Base-by-base conservation (phyloP, 2,113 vertebrate genomes). In the Rhinoderma darwinii region DNA sequence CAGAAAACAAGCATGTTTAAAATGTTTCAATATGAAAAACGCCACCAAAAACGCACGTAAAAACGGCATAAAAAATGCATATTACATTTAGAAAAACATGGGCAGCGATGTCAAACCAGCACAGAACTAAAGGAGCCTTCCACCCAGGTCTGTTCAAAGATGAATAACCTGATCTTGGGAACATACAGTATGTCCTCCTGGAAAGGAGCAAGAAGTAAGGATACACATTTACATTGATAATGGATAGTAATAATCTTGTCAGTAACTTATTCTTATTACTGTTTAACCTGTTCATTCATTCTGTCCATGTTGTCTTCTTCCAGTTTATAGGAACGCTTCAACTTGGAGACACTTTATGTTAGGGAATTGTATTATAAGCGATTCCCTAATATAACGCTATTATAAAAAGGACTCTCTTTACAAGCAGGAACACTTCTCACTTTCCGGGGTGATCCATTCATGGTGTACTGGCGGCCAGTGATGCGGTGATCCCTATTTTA, bases 171-270 rank as follows among this genome's bases (percentile, higher is more conserved):
- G 66, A 70, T 17, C 66, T 70, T 8, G n/a, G 4, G 35, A 70
- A 22, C 17, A 37, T 39, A 20, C 17, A 22, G n/a, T 70, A 70
- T 18, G 18, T 70, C 66, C 39, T 70, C 66, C 35, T 4, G 66
- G 66, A 39, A 70, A 17, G 66, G 32, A 39, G 11, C 66, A 22
- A 70, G 66, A 35, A 22, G 66, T 35, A 70, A 39, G 20, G 66
- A 70, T 70, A 35, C 66, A 70, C 66, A 70, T 70, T 70, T 70
- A 70, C 66, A 70, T 70, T 32, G 66, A 70, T 70, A 39, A 9
- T 17, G 4, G 66, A 37, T 39, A 22, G 66, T 70, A 70, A 70
- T 70, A 35, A 70, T 70, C 66, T 70, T 37, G 39, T 70, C 35
- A 4, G 66, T 70, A 7, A 70, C 35, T 22, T 70, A 70, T 70